Percentiles rank a stretch among this genome's conserved stretches.
Conservation (phyloP, 2,797 vertebrate genomes). For the Myotis pilosus region DNA sequence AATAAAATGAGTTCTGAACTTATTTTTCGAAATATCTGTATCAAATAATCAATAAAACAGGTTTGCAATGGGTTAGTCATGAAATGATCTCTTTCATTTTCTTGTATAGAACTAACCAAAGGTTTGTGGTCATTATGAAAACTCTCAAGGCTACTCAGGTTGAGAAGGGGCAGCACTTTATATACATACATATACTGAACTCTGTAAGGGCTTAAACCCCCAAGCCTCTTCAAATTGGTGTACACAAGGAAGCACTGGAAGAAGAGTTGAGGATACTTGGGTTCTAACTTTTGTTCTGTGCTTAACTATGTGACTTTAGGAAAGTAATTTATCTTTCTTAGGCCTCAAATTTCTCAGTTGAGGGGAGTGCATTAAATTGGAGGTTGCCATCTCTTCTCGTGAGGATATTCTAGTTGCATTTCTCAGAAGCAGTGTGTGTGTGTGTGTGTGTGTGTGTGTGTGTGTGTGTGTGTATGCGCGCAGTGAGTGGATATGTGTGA, state of each 20-base stretch:
- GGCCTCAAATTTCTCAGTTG: not conserved
- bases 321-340: slow-evolving; percentile 28
- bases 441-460: not conserved
- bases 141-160: not conserved
- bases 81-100: not conserved
- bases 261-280: not conserved
- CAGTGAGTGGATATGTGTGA: not conserved
- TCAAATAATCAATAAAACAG: slow-evolving; percentile 37
- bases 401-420: not conserved
- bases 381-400: not conserved
- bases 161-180: not conserved
- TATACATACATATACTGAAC: not conserved
- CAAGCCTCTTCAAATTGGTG: not conserved
- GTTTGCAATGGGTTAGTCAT: slow-evolving; percentile 5
- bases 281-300: not conserved
- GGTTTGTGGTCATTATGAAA: not conserved
- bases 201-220: not conserved
- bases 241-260: not conserved
- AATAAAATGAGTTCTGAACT: slow-evolving; percentile 49
- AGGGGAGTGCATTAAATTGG: not conserved
- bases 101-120: slow-evolving; percentile 10
- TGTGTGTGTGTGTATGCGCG: too few relatives aligned
- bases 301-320: not conserved
- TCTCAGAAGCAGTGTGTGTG: not conserved
- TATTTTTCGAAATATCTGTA: slow-evolving; percentile 36